Base-by-base conservation (phyloP, 2,888 invertebrate genomes). In the Zygogramma bicolorata region DNA sequence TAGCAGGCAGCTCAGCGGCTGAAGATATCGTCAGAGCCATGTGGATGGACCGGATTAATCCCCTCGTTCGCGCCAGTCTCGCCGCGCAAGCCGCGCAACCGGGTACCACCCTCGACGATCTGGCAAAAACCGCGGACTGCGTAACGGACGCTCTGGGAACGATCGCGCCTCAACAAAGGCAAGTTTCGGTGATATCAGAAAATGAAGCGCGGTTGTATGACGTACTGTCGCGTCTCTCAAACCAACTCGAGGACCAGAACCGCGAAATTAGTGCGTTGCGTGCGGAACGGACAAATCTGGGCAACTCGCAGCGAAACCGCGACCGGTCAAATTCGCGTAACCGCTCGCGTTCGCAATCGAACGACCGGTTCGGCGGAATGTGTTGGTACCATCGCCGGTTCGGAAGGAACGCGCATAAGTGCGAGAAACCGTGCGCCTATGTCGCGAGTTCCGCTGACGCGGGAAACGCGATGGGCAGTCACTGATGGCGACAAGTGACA, bases 311-410 rank as follows among this genome's bases (percentile, higher is more conserved):
- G 15, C 40, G 15, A 42, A 4, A 3, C 5, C 40, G 40, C n/a
- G 40, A 42, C 4, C 15, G 15, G 3, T 15, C 40, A 42, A 42
- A 42, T 6, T 42, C 40, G 40, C 40, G 40, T 3, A n/a, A 15
- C 40, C 40, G 15, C 15, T 42, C 40, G 40, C 40, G 40, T 15
- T 42, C 40, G 40, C 40, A 1, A 3, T 42, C 40, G 5, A 3
- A n/a, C 15, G 15, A 42, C 40, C 15, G 40, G 5, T 13, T 15
- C 15, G 40, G 15, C 4, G 40, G 40, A 1, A 15, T 42, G 40
- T 76, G 75, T 65, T 79, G 74, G 73, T 79, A 77, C 42, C 75
- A 78, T 46, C 31, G 38, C 27, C 13, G 53, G n/a, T 75, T 65
- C 29, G 73, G 73, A n/a, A 22, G 58, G 20, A 25, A 58, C 4